Evolutionary conservation across 2,888 invertebrate genomes (phyloP), one percentile per base, ranked within the genome.

Genomic region (Pinctada fucata): DNA sequence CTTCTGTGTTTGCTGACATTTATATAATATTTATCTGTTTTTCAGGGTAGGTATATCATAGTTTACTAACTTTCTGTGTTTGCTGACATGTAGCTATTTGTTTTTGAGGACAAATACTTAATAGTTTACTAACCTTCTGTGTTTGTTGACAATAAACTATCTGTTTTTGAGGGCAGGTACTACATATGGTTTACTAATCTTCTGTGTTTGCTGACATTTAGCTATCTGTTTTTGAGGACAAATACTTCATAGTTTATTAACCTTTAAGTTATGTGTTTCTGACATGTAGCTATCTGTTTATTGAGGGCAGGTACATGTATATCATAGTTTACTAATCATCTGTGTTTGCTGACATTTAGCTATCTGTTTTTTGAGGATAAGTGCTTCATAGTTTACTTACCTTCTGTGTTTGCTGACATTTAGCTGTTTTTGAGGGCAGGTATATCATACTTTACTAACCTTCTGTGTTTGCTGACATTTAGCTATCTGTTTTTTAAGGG

Each of bases 161-260:
- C 31, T 31, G 31, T n/a, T 97, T 89, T 96, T 97, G n/a, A 98
- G 92, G 31, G n/a, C n/a, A n/a, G n/a, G n/a, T n/a, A n/a, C n/a
- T n/a, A n/a, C n/a, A n/a, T n/a, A n/a, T 97, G 99, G 31, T 31
- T 31, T 31, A 31, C 31, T 31, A 31, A 31, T 1, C 31, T 31
- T 31, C 31, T 31, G 31, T 80, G 94, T 93, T 89, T 97, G 97
- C 85, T 97, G 96, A 85, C 96, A 95, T 31, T 31, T 31, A 0
- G 31, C 31, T 31, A 31, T 31, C 31, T 31, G 31, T n/a, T 97
- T 89, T 96, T 97, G n/a, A 98, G 92, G 31, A 96, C 95, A 0
- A 99, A 99, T 83, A 99, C 95, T 93, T 99, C 99, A 93, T 97
- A 99, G 89, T 95, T 97, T 0, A 98, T 95, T 93, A 98, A 97